Percentiles rank a stretch among this genome's conserved stretches.
These are phyloP conservation scores for Ruditapes philippinarum DNA, from an alignment of 1,140 invertebrate species.

Conservation along the genomic window DNA sequence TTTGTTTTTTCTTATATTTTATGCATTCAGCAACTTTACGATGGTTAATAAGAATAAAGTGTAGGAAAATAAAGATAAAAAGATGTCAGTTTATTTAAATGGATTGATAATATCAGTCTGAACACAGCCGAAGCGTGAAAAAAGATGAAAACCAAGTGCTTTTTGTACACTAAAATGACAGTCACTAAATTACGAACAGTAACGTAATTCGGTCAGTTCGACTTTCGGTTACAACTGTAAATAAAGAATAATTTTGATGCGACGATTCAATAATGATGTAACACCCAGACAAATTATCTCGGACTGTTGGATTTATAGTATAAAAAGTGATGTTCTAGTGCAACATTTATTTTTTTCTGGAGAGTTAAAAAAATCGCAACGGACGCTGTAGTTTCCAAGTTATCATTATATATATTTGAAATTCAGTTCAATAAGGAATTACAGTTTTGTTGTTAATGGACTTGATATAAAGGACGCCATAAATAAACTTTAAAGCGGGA, in stretches of 20 bases:
- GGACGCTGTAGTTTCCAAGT: background rate
- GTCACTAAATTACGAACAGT: no score
- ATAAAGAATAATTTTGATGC: background rate
- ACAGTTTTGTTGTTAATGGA: no score
- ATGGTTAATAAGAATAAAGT: no score
- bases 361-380: background rate
- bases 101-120: background rate
- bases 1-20: no score
- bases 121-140: background rate
- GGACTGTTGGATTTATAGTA: background rate
- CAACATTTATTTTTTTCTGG: no score
- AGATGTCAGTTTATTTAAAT: no score
- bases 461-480: no score
- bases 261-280: background rate
- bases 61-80: no score
- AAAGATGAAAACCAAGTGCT: background rate
- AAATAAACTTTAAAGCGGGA: no score
- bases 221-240: background rate
- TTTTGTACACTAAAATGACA: background rate
- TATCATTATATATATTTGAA: no score
- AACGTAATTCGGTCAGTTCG: background rate
- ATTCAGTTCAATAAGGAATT: background rate
- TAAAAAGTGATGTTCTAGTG: no score
- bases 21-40: no score
- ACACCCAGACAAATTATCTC: background rate